These are phyloP conservation scores for Protodeltote pygarga DNA, from an alignment of 2,888 invertebrate species.

Conservation along the genomic window DNA sequence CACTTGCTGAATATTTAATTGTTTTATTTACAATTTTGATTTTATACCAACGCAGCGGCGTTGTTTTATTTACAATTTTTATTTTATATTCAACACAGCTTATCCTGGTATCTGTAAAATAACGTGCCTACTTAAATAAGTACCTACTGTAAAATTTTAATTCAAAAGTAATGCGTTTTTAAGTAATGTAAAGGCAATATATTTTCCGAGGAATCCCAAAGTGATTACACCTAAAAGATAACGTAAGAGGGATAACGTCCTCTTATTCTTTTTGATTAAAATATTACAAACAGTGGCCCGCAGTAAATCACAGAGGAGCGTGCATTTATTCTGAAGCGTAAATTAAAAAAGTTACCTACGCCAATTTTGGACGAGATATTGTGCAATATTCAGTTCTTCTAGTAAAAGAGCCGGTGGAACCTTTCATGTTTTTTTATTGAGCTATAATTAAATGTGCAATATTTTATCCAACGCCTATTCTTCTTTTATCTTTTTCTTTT, in stretches of 20 bases:
- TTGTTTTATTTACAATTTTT: slow-evolving; percentile 35
- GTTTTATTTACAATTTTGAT: slow-evolving; percentile 39
- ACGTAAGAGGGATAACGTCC: slow-evolving; percentile 26
- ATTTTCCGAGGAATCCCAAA: slow-evolving; percentile 42
- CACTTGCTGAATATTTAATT: slow-evolving; percentile 44
- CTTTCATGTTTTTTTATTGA: slow-evolving; percentile 19
- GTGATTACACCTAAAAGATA: slow-evolving; percentile 49
- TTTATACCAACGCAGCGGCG: slow-evolving; percentile 25
- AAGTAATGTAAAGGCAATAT: slow-evolving; percentile 6
- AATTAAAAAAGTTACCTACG: slow-evolving; percentile 83
- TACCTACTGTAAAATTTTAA: too few species aligned
- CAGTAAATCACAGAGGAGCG: slow-evolving; percentile 77
- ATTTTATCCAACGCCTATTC: not conserved
- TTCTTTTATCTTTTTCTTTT: too few species aligned
- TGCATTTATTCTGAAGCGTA: slow-evolving; percentile 78
- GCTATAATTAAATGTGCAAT: slow-evolving; percentile 9
- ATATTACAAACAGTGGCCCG: slow-evolving; percentile 65
- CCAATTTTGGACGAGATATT: slow-evolving; percentile 84
- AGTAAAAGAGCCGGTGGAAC: slow-evolving; percentile 53
- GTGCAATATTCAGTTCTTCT: slow-evolving; percentile 70
- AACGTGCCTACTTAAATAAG: too few species aligned
- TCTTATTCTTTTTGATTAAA: slow-evolving; percentile 59
- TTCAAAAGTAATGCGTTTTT: slow-evolving; percentile 13
- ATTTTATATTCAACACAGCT: slow-evolving; percentile 44
- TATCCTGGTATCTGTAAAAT: slow-evolving; percentile 35